A percentile compares a stretch with the other conserved stretches of the same genome.
Conservation (phyloP, 1,140 invertebrate species). For the Araneus ventricosus region DNA sequence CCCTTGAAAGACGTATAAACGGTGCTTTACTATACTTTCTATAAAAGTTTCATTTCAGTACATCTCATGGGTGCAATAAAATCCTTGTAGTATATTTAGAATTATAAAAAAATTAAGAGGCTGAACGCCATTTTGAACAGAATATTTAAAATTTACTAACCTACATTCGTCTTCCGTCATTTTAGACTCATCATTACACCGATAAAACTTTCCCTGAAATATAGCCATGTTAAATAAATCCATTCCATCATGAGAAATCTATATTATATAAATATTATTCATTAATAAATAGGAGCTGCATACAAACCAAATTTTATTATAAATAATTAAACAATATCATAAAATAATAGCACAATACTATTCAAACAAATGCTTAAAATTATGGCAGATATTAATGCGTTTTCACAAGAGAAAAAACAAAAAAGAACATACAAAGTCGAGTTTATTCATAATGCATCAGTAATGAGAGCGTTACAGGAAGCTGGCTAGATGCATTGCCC, state of each 20-base stretch:
- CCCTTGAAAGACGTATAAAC: too few relatives aligned
- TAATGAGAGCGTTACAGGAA: slow-evolving; percentile 98
- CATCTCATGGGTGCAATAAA: too few relatives aligned
- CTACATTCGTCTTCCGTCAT: slow-evolving; percentile 91
- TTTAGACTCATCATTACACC: slow-evolving; percentile 92
- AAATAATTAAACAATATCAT: neutral
- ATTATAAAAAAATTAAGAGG: neutral
- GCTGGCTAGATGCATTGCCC: slow-evolving; percentile 96
- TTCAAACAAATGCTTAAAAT: neutral
- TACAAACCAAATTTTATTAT: neutral
- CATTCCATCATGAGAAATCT: neutral
- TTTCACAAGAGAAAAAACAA: neutral
- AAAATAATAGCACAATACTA: neutral
- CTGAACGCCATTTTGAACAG: neutral
- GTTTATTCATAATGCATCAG: slow-evolving; percentile 98
- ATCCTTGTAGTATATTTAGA: too few relatives aligned
- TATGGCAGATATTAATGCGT: neutral
- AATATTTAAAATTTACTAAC: slow-evolving; percentile 84
- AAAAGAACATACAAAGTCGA: slow-evolving; percentile 30
- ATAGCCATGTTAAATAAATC: neutral
- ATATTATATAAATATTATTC: neutral
- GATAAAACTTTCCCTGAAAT: slow-evolving; percentile 90
- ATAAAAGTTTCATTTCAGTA: too few relatives aligned
- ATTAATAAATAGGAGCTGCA: neutral
- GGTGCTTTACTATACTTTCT: too few relatives aligned